A percentile compares a stretch with the other conserved stretches of the same genome.
Conservation (phyloP, 2,888 invertebrate genomes). For the Idaea aversata region DNA sequence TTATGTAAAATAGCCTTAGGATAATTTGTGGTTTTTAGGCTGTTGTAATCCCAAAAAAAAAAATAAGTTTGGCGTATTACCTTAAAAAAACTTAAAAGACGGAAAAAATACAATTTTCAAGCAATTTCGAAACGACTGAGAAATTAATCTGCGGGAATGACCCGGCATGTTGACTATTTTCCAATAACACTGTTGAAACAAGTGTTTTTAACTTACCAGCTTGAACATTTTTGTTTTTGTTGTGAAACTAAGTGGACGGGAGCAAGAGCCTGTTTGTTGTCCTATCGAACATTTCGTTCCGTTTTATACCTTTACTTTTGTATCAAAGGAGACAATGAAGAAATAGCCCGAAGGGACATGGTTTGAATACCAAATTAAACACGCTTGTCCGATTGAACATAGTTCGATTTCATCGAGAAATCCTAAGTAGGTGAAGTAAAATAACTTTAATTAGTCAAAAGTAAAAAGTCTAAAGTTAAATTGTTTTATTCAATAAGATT, state of each 20-base stretch:
- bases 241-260: slow-evolving; percentile 18
- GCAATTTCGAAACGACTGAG: too few relatives aligned
- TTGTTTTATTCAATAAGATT: too few relatives aligned
- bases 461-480: too few relatives aligned
- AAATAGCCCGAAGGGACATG: slow-evolving; percentile 45
- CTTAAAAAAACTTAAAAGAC: too few relatives aligned
- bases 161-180: background rate
- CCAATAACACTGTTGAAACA: background rate
- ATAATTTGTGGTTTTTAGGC: too few relatives aligned
- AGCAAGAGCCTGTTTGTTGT: slow-evolving; percentile 25
- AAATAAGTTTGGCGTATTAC: too few relatives aligned
- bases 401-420: background rate
- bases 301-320: slow-evolving; percentile 52
- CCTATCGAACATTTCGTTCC: slow-evolving; percentile 17
- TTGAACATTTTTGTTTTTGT: slow-evolving; percentile 59
- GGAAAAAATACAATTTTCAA: too few relatives aligned
- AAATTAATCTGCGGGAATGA: too few relatives aligned
- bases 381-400: background rate
- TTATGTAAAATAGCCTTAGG: too few relatives aligned
- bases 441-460: too few relatives aligned
- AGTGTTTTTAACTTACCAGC: slow-evolving; percentile 54
- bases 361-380: slow-evolving; percentile 37
- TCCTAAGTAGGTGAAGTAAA: background rate
- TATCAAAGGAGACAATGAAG: slow-evolving; percentile 37
- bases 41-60: too few relatives aligned